Percentiles rank a stretch among this genome's conserved stretches.
These are phyloP conservation scores for Epiblema foenella DNA, from an alignment of 2,888 invertebrate species.

Conservation along the genomic window DNA sequence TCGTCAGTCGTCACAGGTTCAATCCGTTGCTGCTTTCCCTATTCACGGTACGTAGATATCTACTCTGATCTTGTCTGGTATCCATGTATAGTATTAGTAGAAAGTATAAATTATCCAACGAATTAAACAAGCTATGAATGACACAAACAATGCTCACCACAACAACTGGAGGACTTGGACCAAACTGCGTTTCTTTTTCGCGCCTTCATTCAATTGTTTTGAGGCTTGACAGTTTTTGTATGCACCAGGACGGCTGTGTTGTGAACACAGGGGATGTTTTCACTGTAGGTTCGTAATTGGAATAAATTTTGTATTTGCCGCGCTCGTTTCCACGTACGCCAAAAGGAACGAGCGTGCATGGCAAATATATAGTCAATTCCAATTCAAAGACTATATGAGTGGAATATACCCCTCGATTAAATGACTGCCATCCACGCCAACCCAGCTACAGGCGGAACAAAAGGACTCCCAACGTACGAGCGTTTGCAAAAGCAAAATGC, in stretches of 20 bases:
- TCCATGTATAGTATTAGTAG: neutral
- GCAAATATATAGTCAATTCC: neutral
- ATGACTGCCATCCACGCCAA: slow-evolving; percentile 50
- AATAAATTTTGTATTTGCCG: neutral
- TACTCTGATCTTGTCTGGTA: too few relatives aligned
- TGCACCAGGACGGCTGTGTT: slow-evolving; percentile 28
- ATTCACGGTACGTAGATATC: too few relatives aligned
- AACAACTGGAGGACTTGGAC: neutral
- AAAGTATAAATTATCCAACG: neutral
- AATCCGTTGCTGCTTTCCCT: too few relatives aligned
- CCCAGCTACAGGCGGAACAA: slow-evolving; percentile 38
- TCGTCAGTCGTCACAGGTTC: too few relatives aligned
- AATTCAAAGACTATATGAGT: neutral
- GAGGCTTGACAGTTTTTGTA: slow-evolving; percentile 22
- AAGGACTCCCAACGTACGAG: slow-evolving; percentile 24
- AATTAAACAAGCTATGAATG: neutral
- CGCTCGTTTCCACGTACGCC: neutral
- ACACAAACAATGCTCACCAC: neutral
- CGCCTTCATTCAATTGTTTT: slow-evolving; percentile 32
- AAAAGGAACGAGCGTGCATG: neutral
- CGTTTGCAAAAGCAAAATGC: slow-evolving; percentile 26
- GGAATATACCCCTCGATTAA: slow-evolving; percentile 52
- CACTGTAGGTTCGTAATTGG: neutral
- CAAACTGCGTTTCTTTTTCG: neutral
- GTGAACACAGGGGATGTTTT: slow-evolving; percentile 44